Base-by-base conservation (phyloP, 2,113 vertebrate species). In the Notarius quadriscutis region DNA sequence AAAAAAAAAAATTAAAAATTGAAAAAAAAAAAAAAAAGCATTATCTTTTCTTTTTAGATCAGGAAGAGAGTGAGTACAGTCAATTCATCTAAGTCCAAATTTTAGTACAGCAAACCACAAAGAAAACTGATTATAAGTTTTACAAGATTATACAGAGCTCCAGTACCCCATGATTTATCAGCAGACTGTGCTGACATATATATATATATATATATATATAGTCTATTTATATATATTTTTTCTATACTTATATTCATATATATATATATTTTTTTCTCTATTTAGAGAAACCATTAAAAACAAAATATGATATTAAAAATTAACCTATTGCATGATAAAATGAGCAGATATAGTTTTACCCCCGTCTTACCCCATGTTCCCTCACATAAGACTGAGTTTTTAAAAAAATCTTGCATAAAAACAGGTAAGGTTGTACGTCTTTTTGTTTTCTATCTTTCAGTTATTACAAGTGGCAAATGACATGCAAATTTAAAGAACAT, bases 101-200 rank as follows among this genome's bases (percentile, higher is more conserved):
- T 94, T 95, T 95, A 96, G 93, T 95, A 96, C 94, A 96, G 96
- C 92, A 94, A 93, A 96, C 94, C 94, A 96, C 95, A 94, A 95
- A 96, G 95, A 93, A 95, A 96, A 93, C 94, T 92, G 95, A 96
- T 96, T 95, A 96, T 94, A 96, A 93, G 93, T 96, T 95, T 93
- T 93, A 95, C 94, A 95, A 96, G 95, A 92, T 96, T 95, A 96
- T 95, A 96, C 95, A 96, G 89, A 95, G 94, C 95, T 95, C 96
- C 96, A 97, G 97, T 97, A 97, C 97, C 97, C 96, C 94, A 93
- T 94, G 94, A 95, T 96, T 96, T 96, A 97, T 97, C 96, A 96
- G 55, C 87, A 48, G 90, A 96, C 95, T 94, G 91, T 94, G 92
- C 92, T 86, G 88, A 93, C 91, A 90, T 91, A 90, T 91, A 89